phyloP scores from a whole-genome alignment of 2,113 vertebrate species.

The Porphyrio hochstetteri region DNA sequence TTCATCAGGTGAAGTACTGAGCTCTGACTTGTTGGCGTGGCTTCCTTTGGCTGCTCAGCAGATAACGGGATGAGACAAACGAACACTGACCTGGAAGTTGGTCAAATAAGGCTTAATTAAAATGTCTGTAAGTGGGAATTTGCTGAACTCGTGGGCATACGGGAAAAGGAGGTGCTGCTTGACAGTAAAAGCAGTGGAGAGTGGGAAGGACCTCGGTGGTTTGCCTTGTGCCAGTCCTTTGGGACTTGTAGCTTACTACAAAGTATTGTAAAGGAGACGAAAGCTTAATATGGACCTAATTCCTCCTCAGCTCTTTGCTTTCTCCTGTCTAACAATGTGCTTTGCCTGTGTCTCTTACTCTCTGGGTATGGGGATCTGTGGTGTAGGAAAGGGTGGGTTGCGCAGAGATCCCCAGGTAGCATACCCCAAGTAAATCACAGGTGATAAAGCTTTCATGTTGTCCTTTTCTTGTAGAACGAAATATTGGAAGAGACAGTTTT shows the following conservation, averaged over 20 bases:
- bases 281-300: background rate
- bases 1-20: slow-evolving; percentile 86
- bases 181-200: background rate
- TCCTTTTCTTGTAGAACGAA: background rate
- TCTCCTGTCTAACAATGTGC: background rate
- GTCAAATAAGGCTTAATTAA: slow-evolving; percentile 44
- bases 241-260: background rate
- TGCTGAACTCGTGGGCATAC: background rate
- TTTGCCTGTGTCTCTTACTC: background rate
- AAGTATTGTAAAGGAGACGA: background rate
- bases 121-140: background rate
- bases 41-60: background rate
- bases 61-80: slow-evolving; percentile 25
- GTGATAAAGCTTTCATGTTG: background rate
- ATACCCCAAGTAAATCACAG: background rate
- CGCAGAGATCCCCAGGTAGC: background rate
- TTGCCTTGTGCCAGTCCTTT: background rate
- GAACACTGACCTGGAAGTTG: slow-evolving; percentile 3
- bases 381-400: background rate
- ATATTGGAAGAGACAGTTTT: background rate
- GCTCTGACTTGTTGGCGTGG: background rate
- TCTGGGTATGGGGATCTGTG: background rate
- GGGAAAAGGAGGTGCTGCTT: background rate
- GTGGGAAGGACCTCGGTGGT: background rate
- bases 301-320: background rate